Evolutionary conservation across 2,888 invertebrate species (phyloP).

Genomic region (Oithona nana): DNA sequence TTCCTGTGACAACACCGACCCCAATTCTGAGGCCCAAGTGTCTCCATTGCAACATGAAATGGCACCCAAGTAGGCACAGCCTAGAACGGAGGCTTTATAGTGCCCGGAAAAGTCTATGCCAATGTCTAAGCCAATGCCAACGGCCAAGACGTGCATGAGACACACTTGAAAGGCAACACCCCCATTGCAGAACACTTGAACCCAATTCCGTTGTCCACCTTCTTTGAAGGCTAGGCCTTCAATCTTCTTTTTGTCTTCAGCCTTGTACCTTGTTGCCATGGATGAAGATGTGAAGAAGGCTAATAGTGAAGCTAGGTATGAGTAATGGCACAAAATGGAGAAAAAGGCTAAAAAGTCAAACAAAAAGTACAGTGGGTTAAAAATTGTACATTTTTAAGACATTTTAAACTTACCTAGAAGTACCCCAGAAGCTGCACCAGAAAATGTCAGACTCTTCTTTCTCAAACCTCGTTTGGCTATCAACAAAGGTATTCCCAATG

Average conservation of each 20-base stretch:
- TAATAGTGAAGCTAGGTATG: conserved; percentile 49
- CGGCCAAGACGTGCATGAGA: conserved; percentile 54
- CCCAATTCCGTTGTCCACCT: conserved; percentile 72
- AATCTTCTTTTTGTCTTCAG: conserved; percentile 39
- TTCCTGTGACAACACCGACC: conserved; percentile 43
- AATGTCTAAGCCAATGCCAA: conserved; percentile 44
- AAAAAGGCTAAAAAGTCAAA: too few species aligned
- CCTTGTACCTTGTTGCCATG: conserved; percentile 55
- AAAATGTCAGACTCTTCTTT: background rate
- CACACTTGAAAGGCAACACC: conserved; percentile 66
- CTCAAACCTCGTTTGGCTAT: background rate
- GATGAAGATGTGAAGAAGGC: conserved; percentile 62
- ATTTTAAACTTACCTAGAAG: too few species aligned
- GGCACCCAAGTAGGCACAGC: conserved; percentile 54
- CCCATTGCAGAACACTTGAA: conserved; percentile 65
- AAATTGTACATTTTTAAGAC: too few species aligned
- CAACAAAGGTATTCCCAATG: background rate
- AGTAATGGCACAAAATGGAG: conserved; percentile 22
- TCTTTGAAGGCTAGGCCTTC: conserved; percentile 59
- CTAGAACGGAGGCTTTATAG: conserved; percentile 37
- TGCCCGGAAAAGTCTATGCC: conserved; percentile 53
- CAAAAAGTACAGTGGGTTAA: too few species aligned
- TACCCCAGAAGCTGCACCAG: background rate
- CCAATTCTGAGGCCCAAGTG: conserved; percentile 77
- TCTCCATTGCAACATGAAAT: conserved; percentile 67